Conservation (phyloP, 2,113 vertebrate species). For the Peromyscus maniculatus region DNA sequence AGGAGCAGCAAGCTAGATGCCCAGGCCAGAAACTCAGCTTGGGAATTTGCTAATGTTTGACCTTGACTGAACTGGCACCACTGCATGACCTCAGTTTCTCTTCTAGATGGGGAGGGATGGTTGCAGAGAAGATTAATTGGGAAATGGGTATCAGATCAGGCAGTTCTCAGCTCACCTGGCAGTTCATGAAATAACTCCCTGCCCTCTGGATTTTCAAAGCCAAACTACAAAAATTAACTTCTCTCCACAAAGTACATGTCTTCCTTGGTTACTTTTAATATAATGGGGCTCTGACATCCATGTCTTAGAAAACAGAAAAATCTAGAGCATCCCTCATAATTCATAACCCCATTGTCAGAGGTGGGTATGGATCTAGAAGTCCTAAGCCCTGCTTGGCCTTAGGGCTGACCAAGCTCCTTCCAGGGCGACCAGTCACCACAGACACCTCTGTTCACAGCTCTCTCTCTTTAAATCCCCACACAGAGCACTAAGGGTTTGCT, state of each 20-base stretch:
- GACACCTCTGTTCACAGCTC: not conserved
- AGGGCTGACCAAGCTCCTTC: not conserved
- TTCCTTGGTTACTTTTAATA: not conserved
- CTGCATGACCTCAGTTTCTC: not conserved
- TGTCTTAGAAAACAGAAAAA: too few relatives aligned
- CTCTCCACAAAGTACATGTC: accelerated
- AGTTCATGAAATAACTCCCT: not conserved
- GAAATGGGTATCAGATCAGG: not conserved
- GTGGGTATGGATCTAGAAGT: not conserved
- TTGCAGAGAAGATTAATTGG: not conserved
- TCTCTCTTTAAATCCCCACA: not conserved
- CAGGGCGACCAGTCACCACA: not conserved
- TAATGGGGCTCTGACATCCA: accelerated
- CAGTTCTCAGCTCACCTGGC: not conserved
- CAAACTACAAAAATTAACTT: accelerated
- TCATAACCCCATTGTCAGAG: accelerated
- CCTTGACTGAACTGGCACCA: not conserved
- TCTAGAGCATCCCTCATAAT: accelerated
- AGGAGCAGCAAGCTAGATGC: not conserved
- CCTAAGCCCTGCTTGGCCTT: too few relatives aligned
- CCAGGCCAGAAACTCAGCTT: not conserved
- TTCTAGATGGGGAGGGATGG: not conserved
- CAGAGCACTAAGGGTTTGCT: accelerated
- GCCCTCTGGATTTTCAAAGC: accelerated
- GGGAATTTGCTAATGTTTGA: not conserved